Percentiles rank a stretch among this genome's conserved stretches.
phyloP scores from a whole-genome alignment of 2,113 vertebrate genomes.

The Cyprinodon variegatus region DNA sequence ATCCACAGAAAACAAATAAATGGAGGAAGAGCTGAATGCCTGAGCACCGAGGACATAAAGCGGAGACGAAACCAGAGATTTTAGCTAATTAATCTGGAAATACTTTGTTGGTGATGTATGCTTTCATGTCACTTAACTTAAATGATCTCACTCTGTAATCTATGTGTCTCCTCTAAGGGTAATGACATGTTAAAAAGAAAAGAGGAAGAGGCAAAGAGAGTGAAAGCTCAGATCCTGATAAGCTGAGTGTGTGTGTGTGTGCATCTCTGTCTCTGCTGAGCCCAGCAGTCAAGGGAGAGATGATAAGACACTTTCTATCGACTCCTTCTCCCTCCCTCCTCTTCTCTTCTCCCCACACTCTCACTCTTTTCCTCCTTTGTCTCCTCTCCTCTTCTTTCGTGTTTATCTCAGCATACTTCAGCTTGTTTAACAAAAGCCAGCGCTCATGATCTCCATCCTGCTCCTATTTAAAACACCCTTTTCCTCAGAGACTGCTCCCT shows the following conservation, averaged over 20 bases:
- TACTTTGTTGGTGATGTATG: neutral
- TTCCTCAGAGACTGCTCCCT: conserved; percentile 29
- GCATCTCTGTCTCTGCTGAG: conserved; percentile 65
- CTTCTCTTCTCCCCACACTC: conserved; percentile 33
- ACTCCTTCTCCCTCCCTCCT: conserved; percentile 60
- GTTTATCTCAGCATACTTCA: conserved; percentile 54
- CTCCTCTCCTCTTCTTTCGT: conserved; percentile 33
- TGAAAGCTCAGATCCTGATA: conserved; percentile 65
- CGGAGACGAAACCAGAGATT: neutral
- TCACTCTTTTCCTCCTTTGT: conserved; percentile 38
- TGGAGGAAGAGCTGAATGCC: neutral
- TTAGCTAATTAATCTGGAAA: conserved; percentile 2
- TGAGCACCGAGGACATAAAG: conserved; percentile 1
- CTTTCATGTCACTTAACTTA: neutral
- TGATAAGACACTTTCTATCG: conserved; percentile 74
- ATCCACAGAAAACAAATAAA: conserved; percentile 9
- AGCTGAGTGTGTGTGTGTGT: conserved; percentile 27
- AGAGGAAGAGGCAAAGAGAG: conserved; percentile 46
- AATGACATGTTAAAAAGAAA: conserved; percentile 25
- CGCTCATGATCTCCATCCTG: conserved; percentile 58
- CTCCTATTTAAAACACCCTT: conserved; percentile 51
- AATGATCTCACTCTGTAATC: neutral
- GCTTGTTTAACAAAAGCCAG: conserved; percentile 71
- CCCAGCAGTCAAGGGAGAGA: conserved; percentile 72
- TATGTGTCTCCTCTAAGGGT: neutral